Percentiles rank a stretch among this genome's conserved stretches.
Evolutionary conservation across 2,113 vertebrate species (phyloP).

Genomic region (Dendropsophus ebraccatus): DNA sequence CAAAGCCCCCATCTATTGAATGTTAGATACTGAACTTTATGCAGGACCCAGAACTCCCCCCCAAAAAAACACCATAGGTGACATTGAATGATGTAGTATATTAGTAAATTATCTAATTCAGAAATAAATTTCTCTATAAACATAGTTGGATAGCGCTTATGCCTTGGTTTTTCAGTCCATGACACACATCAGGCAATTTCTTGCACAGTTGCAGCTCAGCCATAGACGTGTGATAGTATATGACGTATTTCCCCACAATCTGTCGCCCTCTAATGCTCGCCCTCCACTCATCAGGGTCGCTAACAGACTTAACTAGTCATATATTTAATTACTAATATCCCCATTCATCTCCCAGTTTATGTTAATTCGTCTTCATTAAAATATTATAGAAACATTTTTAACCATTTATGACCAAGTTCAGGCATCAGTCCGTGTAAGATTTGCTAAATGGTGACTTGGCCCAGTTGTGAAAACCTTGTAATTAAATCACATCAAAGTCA

Average conservation of each 20-base stretch:
- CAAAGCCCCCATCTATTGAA: too few relatives aligned
- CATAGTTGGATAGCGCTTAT: background rate
- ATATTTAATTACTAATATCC: background rate
- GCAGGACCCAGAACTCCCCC: too few relatives aligned
- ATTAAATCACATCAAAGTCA: conserved; percentile 50
- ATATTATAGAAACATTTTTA: background rate
- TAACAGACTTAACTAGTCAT: background rate
- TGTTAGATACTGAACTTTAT: too few relatives aligned
- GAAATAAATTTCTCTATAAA: background rate
- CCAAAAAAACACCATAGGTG: too few relatives aligned
- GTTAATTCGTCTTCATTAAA: conserved; percentile 8
- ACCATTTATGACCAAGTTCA: background rate
- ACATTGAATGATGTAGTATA: too few relatives aligned
- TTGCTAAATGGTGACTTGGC: conserved; percentile 35
- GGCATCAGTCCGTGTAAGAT: background rate
- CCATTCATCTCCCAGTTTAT: background rate
- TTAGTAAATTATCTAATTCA: too few relatives aligned
- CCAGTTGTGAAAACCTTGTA: conserved; percentile 38
- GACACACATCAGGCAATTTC: background rate
- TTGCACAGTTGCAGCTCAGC: background rate
- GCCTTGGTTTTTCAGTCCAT: background rate
- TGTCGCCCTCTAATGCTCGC: too few relatives aligned
- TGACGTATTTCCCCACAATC: background rate
- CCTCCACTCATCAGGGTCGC: background rate
- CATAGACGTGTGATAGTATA: background rate